Percentiles rank a stretch among this genome's conserved stretches.
Conservation (phyloP, 2,888 invertebrate species). For the Heliconius ethilla region DNA sequence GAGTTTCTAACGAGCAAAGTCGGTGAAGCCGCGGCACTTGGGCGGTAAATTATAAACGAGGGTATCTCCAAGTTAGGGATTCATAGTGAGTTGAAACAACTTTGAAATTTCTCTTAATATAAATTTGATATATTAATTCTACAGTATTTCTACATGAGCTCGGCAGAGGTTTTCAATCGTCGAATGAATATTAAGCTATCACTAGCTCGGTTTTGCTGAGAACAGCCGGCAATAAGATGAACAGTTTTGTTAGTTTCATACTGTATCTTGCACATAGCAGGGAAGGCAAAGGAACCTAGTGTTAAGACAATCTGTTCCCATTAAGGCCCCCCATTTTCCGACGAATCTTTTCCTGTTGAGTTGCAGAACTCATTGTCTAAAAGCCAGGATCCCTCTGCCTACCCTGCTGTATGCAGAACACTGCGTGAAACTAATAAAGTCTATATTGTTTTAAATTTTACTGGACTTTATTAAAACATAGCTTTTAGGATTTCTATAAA, state of each 20-base stretch:
- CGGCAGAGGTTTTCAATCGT: background rate
- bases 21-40: background rate
- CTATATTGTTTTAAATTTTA: too few species aligned
- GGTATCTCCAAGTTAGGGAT: background rate
- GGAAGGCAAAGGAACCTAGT: too few species aligned
- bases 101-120: conserved; percentile 4
- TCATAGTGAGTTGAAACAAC: background rate
- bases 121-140: background rate
- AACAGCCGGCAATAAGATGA: too few species aligned
- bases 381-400: background rate
- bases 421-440: too few species aligned
- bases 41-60: conserved; percentile 5
- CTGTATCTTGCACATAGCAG: too few species aligned
- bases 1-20: background rate
- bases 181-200: background rate
- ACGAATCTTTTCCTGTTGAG: background rate
- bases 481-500: too few species aligned
- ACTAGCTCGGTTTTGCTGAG: background rate
- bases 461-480: too few species aligned
- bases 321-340: background rate
- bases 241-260: too few species aligned
- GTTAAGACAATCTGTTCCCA: background rate
- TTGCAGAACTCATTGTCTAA: background rate
- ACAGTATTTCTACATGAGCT: background rate
- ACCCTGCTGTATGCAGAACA: too few species aligned